A percentile compares a stretch with the other conserved stretches of the same genome.
These are phyloP conservation scores for Embiotoca jacksoni DNA, from an alignment of 2,113 vertebrate species.

Conservation along the genomic window DNA sequence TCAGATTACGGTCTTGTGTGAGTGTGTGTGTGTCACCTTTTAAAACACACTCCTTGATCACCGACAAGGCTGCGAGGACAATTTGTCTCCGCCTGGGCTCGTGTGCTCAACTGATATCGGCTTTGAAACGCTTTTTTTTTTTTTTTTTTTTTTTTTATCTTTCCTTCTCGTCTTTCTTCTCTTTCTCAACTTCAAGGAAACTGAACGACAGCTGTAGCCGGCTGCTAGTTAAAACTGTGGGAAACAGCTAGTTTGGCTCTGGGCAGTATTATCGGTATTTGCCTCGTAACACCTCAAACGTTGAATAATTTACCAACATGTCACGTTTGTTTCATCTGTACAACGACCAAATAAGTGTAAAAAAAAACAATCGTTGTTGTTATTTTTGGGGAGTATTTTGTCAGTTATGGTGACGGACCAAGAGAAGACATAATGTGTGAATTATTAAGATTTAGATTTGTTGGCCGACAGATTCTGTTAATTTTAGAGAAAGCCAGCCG, in stretches of 20 bases:
- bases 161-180: not conserved
- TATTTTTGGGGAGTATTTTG: too few species aligned
- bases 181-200: not conserved
- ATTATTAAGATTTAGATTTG: not conserved
- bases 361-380: too few species aligned
- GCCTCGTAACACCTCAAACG: too few species aligned
- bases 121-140: not conserved
- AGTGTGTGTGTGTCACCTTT: conserved; percentile 11
- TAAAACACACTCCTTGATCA: conserved; percentile 21
- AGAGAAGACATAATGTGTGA: too few species aligned
- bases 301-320: too few species aligned
- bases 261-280: too few species aligned
- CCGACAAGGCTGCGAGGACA: not conserved
- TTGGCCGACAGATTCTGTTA: not conserved
- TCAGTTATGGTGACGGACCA: too few species aligned
- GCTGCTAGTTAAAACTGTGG: too few species aligned
- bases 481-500: too few species aligned
- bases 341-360: too few species aligned
- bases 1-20: conserved; percentile 54
- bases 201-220: too few species aligned
- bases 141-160: not conserved
- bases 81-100: not conserved
- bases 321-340: too few species aligned
- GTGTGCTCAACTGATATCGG: not conserved
- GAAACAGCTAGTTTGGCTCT: not conserved